phyloP scores from a whole-genome alignment of 1,140 invertebrate species.

The Leptinotarsa texana region DNA sequence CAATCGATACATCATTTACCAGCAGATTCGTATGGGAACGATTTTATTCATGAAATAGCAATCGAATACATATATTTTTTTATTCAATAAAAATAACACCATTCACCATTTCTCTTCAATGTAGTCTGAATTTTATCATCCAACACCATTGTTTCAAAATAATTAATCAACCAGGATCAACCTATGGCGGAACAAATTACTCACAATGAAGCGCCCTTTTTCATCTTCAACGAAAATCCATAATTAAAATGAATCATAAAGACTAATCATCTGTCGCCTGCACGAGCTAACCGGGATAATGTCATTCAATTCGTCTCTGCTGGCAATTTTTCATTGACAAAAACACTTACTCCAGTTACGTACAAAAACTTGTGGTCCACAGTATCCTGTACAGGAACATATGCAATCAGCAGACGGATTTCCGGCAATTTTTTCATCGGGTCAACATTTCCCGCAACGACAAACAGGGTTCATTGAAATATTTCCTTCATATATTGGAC shows the following conservation, averaged over 20 bases:
- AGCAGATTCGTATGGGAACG: too few species aligned
- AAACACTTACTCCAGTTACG: conserved; percentile 18
- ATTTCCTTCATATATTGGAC: conserved; percentile 32
- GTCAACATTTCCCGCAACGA: conserved; percentile 23
- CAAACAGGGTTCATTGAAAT: conserved; percentile 29
- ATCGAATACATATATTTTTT: too few species aligned
- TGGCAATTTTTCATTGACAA: conserved; percentile 26
- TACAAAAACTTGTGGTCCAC: conserved; percentile 20
- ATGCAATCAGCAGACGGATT: not conserved
- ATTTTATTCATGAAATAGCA: too few species aligned
- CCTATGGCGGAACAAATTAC: not conserved
- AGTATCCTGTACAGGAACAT: not conserved
- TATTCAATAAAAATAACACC: too few species aligned
- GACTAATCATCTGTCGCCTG: conserved; percentile 24
- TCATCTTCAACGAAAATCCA: not conserved
- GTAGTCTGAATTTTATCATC: not conserved
- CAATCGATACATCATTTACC: too few species aligned
- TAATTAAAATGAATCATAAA: conserved; percentile 27
- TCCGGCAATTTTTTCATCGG: not conserved
- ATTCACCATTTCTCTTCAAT: too few species aligned
- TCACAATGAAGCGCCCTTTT: not conserved
- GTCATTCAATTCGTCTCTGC: conserved; percentile 12
- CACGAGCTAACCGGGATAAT: conserved; percentile 18
- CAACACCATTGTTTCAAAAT: not conserved
- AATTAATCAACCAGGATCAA: not conserved